Evolutionary conservation across 2,797 vertebrate species (phyloP).

Genomic region (Lutjanus argentimaculatus): DNA sequence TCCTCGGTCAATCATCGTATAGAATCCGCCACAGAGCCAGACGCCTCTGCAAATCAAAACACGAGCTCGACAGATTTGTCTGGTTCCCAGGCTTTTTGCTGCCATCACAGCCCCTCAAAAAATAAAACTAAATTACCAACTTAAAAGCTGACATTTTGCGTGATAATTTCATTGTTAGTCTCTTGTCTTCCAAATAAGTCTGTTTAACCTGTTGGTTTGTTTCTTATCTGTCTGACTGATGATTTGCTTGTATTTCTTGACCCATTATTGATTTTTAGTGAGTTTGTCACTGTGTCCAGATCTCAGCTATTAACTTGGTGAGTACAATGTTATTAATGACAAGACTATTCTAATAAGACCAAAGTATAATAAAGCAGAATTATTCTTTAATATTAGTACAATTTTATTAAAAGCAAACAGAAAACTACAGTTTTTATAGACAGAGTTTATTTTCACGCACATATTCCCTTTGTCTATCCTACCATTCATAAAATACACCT

Average conservation of each 20-base stretch:
- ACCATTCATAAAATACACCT: constrained; percentile 55
- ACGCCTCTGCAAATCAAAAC: too few species aligned
- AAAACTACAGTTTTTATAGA: not conserved
- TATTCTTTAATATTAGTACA: not conserved
- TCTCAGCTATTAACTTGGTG: not conserved
- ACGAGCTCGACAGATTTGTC: too few species aligned
- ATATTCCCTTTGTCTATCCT: constrained; percentile 65
- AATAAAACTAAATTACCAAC: too few species aligned
- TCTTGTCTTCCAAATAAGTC: not conserved
- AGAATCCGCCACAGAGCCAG: too few species aligned
- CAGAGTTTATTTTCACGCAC: constrained; percentile 33
- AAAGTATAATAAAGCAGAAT: not conserved
- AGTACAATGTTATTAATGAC: not conserved
- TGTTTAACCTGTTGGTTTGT: not conserved
- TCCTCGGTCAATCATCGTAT: too few species aligned
- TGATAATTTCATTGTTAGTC: not conserved
- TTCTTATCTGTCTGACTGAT: too few species aligned
- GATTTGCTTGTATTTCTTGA: too few species aligned
- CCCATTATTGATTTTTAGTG: too few species aligned
- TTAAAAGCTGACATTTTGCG: not conserved
- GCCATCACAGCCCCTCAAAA: too few species aligned
- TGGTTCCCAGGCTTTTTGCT: too few species aligned
- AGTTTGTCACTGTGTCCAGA: too few species aligned
- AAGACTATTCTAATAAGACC: not conserved
- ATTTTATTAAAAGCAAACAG: constrained; percentile 1